Evolutionary conservation across 1,140 invertebrate genomes (phyloP), one percentile per base, ranked within the genome.

Genomic region (Hyles vespertilio): DNA sequence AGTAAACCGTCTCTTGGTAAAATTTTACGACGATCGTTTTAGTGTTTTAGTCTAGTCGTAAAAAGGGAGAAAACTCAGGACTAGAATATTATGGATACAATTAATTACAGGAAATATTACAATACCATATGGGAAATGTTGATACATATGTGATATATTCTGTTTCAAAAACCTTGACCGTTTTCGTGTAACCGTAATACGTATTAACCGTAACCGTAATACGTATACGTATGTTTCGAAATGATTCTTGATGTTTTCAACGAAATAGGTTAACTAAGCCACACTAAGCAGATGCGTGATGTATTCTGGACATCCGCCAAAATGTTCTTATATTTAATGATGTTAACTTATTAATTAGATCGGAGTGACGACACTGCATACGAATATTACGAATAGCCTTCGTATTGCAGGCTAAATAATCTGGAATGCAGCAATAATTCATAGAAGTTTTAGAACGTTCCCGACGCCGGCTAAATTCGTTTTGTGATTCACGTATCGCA

Each of bases 331-430:
- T 44, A 51, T 70, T 61, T 77, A 76, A 75, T 76, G 74, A 74
- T 74, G 66, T 71, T 72, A 68, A 72, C 56, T 72, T 83, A 74
- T 79, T 84, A 84, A 87, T 84, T 82, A 84, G 62, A 66, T 60
- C 52, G 55, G 46, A 46, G 45, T 48, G 63, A 48, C 67, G 59
- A 64, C 59, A 62, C 57, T 60, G 73, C 45, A 2, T 33, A 59
- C 46, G 52, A 52, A 51, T 52, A 56, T 46, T 48, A 32, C 36
- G 34, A 40, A 40, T 62, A 59, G 46, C 45, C 49, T 61, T 33
- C 56, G 12, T 53, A 55, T 43, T 61, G n/a, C 45, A 59, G 57
- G 44, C 33, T 33, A 48, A 54, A 53, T 47, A 56, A 45, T 44
- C 45, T 66, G 54, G 62, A 62, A 58, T 65, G 55, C 54, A 65